A percentile compares a stretch with the other conserved stretches of the same genome.
phyloP scores from a whole-genome alignment of 2,797 vertebrate species.

The Hapalemur alaotrensis region DNA sequence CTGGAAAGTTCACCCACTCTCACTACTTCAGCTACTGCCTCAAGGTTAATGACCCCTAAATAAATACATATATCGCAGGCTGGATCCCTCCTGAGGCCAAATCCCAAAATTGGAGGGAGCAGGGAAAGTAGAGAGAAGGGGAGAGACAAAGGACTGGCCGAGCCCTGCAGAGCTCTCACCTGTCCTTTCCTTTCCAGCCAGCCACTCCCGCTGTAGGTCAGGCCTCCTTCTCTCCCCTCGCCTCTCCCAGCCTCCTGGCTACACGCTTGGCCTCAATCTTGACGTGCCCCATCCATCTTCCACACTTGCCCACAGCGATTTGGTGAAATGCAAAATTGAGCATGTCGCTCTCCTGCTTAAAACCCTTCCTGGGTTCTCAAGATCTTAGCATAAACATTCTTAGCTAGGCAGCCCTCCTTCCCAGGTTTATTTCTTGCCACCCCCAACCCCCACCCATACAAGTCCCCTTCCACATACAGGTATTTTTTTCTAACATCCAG shows the following conservation, averaged over 20 bases:
- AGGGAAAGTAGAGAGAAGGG: neutral
- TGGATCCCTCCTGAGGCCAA: neutral
- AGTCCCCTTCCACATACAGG: neutral
- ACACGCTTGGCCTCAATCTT: neutral
- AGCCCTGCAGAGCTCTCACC: neutral
- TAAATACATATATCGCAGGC: neutral
- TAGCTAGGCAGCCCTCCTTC: neutral
- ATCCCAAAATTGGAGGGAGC: neutral
- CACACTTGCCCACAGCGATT: neutral
- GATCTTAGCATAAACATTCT: neutral
- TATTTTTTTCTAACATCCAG: neutral
- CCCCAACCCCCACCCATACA: neutral
- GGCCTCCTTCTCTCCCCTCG: neutral
- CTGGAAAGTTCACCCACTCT: neutral
- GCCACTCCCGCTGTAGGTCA: neutral
- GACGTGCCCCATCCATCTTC: neutral
- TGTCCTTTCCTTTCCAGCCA: neutral
- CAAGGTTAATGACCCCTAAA: neutral
- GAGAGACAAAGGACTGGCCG: neutral
- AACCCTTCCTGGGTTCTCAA: neutral
- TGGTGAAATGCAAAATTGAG: neutral
- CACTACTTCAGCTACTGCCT: neutral
- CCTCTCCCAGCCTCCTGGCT: neutral
- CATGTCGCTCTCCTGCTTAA: neutral
- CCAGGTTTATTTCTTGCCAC: neutral